These are phyloP conservation scores for Nipponia nippon DNA, from an alignment of 2,113 vertebrate genomes.

Conservation along the genomic window DNA sequence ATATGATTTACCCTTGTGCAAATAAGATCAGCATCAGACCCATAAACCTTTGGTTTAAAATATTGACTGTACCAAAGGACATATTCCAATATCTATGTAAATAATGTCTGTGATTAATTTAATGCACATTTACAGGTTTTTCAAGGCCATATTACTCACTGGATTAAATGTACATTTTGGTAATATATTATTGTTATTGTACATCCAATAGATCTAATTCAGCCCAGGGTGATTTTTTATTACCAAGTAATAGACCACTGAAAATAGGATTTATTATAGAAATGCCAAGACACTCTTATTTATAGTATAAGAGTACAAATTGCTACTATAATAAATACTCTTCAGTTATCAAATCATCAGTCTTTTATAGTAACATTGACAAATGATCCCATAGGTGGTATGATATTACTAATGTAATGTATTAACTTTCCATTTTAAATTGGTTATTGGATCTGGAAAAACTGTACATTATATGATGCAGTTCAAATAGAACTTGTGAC, in stretches of 20 bases:
- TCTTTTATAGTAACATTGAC: conserved; percentile 63
- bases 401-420: conserved; percentile 62
- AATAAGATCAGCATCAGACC: background rate
- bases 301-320: conserved; percentile 66
- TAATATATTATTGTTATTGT: conserved; percentile 47
- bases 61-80: background rate
- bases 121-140: conserved; percentile 14
- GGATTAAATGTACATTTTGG: conserved; percentile 37
- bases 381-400: conserved; percentile 53
- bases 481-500: background rate
- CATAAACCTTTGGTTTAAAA: background rate
- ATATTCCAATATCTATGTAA: conserved; percentile 16
- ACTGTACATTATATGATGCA: conserved; percentile 13
- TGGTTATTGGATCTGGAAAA: conserved; percentile 45
- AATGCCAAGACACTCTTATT: conserved; percentile 67
- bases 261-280: conserved; percentile 72
- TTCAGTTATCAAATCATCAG: conserved; percentile 68
- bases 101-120: conserved; percentile 32
- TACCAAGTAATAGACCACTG: conserved; percentile 53
- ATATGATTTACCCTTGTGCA: background rate
- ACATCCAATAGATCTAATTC: conserved; percentile 60
- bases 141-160: background rate
- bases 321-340: conserved; percentile 73
- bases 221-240: conserved; percentile 69
- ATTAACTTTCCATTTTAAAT: conserved; percentile 72